Evolutionary conservation across 2,113 vertebrate species (phyloP).

Genomic region (Perognathus longimembris): DNA sequence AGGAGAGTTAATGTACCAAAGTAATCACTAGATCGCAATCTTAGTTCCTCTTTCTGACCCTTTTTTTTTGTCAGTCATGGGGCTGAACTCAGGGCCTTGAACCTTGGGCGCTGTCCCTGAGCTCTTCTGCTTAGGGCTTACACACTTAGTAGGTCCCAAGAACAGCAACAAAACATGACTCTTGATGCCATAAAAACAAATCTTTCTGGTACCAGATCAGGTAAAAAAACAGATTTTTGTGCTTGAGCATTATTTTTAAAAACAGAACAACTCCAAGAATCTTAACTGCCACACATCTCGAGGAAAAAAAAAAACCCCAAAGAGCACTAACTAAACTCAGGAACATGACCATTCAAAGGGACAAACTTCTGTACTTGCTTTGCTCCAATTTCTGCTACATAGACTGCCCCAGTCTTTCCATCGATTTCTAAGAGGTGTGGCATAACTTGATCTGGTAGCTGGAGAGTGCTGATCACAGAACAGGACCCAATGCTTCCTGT

Average conservation of each 20-base stretch:
- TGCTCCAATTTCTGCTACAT: conserved; percentile 96
- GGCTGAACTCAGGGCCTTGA: too few relatives aligned
- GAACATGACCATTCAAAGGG: conserved; percentile 79
- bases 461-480: conserved; percentile 89
- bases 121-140: not conserved
- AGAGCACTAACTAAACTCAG: not conserved
- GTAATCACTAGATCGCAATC: not conserved
- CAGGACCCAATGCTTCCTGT: conserved; percentile 92
- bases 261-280: not conserved
- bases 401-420: conserved; percentile 90
- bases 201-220: not conserved
- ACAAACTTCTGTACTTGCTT: conserved; percentile 95
- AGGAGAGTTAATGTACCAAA: not conserved
- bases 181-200: not conserved
- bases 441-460: conserved; percentile 92
- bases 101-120: too few relatives aligned
- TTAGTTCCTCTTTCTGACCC: not conserved
- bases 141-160: not conserved
- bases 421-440: conserved; percentile 95
- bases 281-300: not conserved
- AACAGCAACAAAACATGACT: not conserved
- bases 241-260: not conserved
- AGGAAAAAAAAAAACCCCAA: not conserved
- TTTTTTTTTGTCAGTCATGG: not conserved
- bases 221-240: not conserved